Evolutionary conservation across 2,113 vertebrate genomes (phyloP).

Genomic region (Trochalopteron elliotii): DNA sequence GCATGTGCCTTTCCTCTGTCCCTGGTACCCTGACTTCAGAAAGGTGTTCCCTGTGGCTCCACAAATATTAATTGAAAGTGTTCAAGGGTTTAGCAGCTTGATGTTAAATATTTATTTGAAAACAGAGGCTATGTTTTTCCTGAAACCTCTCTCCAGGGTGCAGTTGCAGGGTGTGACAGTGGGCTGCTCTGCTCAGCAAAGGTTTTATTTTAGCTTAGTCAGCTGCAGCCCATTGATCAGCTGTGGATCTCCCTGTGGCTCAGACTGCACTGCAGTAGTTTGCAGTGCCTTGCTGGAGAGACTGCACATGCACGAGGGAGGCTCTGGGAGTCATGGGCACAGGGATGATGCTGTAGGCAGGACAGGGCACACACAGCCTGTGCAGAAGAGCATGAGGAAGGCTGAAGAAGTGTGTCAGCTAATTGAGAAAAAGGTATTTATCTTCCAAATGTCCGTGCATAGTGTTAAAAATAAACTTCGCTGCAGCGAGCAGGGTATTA

Average conservation of each 20-base stretch:
- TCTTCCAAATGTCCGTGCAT: not conserved
- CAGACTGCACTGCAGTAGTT: conserved; percentile 69
- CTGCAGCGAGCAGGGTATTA: not conserved
- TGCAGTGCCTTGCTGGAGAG: conserved; percentile 31
- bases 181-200: conserved; percentile 4
- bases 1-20: not conserved
- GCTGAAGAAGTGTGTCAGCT: conserved; percentile 11
- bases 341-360: not conserved
- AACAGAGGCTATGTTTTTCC: not conserved
- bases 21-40: not conserved
- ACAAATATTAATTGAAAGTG: not conserved
- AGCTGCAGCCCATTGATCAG: conserved; percentile 65
- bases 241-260: conserved; percentile 17
- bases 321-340: not conserved
- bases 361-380: not conserved
- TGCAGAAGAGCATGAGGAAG: not conserved
- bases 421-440: not conserved
- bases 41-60: not conserved
- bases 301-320: not conserved
- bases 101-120: not conserved
- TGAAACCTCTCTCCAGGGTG: not conserved
- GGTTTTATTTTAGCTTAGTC: conserved; percentile 55
- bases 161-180: not conserved
- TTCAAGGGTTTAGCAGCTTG: not conserved
- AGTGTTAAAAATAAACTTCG: not conserved